These are phyloP conservation scores for Crossocerus cetratus DNA, from an alignment of 2,888 invertebrate genomes.

Conservation along the genomic window DNA sequence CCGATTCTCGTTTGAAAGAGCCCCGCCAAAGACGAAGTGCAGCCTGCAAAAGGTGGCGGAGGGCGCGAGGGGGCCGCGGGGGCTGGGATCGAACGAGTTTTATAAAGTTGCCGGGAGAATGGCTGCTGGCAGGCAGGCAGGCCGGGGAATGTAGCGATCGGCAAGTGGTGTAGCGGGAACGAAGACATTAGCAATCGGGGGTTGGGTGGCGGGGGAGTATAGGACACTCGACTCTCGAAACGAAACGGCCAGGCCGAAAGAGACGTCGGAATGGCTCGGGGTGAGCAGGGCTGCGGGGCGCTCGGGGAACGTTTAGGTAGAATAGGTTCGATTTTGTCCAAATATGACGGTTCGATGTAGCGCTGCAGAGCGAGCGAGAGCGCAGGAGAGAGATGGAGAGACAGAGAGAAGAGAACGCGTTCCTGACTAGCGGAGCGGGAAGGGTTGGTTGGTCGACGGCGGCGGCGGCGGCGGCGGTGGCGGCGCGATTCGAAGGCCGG, in stretches of 20 bases:
- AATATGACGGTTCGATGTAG: constrained; percentile 72
- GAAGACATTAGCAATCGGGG: constrained; percentile 4
- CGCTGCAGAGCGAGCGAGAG: constrained; percentile 38
- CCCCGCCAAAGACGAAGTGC: constrained; percentile 4
- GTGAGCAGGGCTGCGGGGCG: constrained; percentile 39
- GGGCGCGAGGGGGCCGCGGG: no score
- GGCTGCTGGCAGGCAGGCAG: neutral
- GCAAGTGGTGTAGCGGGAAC: constrained; percentile 3
- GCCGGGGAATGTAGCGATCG: constrained; percentile 25
- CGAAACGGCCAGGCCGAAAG: no score
- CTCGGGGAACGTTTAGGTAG: constrained; percentile 54
- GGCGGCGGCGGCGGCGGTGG: constrained; percentile 16
- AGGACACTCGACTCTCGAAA: neutral
- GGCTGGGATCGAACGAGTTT: neutral
- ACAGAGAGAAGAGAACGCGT: neutral
- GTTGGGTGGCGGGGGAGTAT: neutral
- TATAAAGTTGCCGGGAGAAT: neutral
- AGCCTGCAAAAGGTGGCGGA: neutral
- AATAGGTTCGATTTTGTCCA: constrained; percentile 74
- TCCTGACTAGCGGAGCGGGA: no score
- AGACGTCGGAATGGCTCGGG: neutral
- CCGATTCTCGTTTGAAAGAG: no score
- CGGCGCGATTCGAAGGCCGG: constrained; percentile 60
- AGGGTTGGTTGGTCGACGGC: constrained; percentile 21
- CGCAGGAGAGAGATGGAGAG: constrained; percentile 8